These are phyloP conservation scores for Eupithecia exiguata DNA, from an alignment of 2,888 invertebrate species.

Conservation along the genomic window DNA sequence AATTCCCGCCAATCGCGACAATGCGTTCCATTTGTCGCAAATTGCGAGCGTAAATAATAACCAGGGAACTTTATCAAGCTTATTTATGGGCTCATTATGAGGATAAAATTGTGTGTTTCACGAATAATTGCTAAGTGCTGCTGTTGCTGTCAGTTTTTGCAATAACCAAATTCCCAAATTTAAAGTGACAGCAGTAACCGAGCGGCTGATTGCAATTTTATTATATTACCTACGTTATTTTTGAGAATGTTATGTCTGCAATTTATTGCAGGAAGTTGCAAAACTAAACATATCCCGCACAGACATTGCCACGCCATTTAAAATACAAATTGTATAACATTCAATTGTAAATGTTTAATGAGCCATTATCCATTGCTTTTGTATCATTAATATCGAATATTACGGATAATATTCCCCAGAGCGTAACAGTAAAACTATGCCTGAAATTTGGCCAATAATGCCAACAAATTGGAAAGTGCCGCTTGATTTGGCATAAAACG, in stretches of 20 bases:
- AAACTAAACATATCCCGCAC: not conserved
- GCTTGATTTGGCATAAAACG: conserved; percentile 71
- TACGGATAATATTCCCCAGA: conserved; percentile 70
- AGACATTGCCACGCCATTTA: conserved; percentile 16
- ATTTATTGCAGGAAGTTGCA: not conserved
- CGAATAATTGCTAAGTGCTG: conserved; percentile 28
- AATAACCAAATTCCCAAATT: not conserved
- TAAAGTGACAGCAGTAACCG: not conserved
- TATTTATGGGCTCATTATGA: conserved; percentile 78
- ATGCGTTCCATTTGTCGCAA: conserved; percentile 73
- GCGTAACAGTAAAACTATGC: conserved; percentile 63
- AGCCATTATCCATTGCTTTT: conserved; percentile 63
- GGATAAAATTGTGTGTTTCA: conserved; percentile 52
- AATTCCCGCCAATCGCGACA: conserved; percentile 77
- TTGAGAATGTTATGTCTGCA: not conserved
- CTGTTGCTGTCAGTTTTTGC: conserved; percentile 9
- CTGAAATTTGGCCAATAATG: conserved; percentile 69
- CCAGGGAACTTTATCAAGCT: conserved; percentile 68
- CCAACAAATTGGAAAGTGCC: conserved; percentile 65
- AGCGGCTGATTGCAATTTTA: not conserved
- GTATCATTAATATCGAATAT: conserved; percentile 70
- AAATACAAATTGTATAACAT: conserved; percentile 30
- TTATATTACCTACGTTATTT: not conserved
- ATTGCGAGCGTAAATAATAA: conserved; percentile 74
- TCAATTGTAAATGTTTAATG: conserved; percentile 56